These are phyloP conservation scores for Stenotaenia linearis DNA, from an alignment of 2,888 invertebrate species.

Conservation along the genomic window DNA sequence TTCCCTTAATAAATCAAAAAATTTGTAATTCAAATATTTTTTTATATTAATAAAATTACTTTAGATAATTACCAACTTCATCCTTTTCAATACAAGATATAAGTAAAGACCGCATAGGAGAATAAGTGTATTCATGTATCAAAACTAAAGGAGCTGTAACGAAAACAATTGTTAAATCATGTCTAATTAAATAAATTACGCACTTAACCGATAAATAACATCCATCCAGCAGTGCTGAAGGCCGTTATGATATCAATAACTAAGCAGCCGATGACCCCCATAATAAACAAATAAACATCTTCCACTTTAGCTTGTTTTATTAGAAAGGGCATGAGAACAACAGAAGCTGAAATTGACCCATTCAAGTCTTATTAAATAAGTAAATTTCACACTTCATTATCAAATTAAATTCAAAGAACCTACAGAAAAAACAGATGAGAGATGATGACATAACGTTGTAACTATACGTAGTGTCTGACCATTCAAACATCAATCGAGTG, in stretches of 20 bases:
- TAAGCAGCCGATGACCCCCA: background rate
- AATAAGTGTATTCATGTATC: background rate
- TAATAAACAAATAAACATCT: background rate
- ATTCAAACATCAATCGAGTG: background rate
- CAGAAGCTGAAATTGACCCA: background rate
- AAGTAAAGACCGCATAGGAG: slow-evolving; percentile 28
- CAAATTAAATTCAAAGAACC: background rate
- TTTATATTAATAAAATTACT: background rate
- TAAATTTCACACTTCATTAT: too few relatives aligned
- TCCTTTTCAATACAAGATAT: slow-evolving; percentile 11
- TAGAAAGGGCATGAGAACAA: slow-evolving; percentile 1
- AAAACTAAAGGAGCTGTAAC: slow-evolving; percentile 8
- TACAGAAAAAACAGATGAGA: background rate
- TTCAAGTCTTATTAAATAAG: too few relatives aligned
- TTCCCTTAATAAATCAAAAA: background rate
- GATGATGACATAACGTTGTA: background rate
- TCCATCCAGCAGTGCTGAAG: slow-evolving; percentile 28
- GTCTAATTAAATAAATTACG: too few relatives aligned
- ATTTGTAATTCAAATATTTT: background rate
- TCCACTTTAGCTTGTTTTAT: background rate
- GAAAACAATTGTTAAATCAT: too few relatives aligned
- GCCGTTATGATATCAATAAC: slow-evolving; percentile 5
- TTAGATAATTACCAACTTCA: slow-evolving; percentile 30
- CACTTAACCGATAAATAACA: slow-evolving; percentile 24
- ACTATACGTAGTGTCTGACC: slow-evolving; percentile 8